Evolutionary conservation across 2,113 vertebrate genomes (phyloP).

Genomic region (Nyctibius bracteatus): DNA sequence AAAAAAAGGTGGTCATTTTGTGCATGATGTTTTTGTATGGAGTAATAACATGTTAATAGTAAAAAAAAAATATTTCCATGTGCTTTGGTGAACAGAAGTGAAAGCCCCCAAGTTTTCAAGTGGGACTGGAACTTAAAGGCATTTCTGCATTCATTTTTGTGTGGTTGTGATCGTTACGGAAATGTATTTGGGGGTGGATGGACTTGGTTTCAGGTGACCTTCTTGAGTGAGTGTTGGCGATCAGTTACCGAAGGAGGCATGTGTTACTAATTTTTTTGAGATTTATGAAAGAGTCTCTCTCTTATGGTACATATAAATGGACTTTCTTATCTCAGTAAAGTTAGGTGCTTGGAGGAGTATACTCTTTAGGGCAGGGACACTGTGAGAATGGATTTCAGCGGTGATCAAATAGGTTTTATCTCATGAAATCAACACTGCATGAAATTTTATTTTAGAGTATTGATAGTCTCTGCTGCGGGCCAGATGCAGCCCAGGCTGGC

Average conservation of each 20-base stretch:
- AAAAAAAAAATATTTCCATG: not conserved
- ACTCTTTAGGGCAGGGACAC: not conserved
- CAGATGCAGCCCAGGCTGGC: conserved; percentile 40
- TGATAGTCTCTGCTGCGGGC: not conserved
- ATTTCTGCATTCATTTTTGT: not conserved
- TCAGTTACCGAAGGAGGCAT: not conserved
- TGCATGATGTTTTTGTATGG: not conserved
- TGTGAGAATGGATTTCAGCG: not conserved
- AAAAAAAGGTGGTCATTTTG: not conserved
- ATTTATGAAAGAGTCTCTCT: not conserved
- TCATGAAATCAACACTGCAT: not conserved
- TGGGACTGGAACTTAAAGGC: not conserved
- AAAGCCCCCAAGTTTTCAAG: not conserved
- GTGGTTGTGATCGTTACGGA: not conserved
- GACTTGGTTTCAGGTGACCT: conserved; percentile 8
- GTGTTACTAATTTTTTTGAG: conserved; percentile 18
- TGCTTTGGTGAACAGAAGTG: not conserved
- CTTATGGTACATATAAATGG: not conserved
- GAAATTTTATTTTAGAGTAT: conserved; percentile 3
- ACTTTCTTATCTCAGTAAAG: conserved; percentile 10
- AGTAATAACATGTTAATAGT: not conserved
- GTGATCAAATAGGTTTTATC: conserved; percentile 30
- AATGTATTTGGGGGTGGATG: not conserved
- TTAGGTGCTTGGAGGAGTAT: not conserved
- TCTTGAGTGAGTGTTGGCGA: not conserved